Percentiles rank a stretch among this genome's conserved stretches.
Conservation (phyloP, 2,888 invertebrate species). For the Margaritifera margaritifera region DNA sequence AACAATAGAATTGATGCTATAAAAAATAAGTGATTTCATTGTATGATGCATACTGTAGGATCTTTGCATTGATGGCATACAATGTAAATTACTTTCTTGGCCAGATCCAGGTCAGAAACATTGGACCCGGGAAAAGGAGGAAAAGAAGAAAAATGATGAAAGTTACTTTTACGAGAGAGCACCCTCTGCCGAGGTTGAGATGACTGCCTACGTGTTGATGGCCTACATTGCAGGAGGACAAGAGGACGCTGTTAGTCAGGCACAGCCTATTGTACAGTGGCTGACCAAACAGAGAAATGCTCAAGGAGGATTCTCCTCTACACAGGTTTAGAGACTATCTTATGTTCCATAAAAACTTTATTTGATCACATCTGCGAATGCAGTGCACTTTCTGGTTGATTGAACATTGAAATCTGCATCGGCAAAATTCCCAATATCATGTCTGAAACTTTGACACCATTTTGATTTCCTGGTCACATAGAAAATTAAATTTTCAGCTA, state of each 20-base stretch:
- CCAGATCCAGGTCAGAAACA: constrained; percentile 79
- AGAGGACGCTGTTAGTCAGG: constrained; percentile 37
- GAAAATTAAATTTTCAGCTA: too few relatives aligned
- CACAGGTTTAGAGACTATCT: constrained; percentile 57
- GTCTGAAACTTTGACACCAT: too few relatives aligned
- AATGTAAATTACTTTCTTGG: constrained; percentile 3
- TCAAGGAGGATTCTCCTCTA: constrained; percentile 69
- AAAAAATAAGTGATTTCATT: too few relatives aligned
- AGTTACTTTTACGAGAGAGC: constrained; percentile 74
- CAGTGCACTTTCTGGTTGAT: too few relatives aligned
- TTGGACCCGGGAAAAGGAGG: constrained; percentile 81
- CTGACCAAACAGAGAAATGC: constrained; percentile 84
- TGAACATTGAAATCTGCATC: too few relatives aligned
- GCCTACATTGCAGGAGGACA: constrained; percentile 77
- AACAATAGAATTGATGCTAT: too few relatives aligned
- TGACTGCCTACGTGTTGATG: constrained; percentile 90
- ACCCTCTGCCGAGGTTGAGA: constrained; percentile 85
- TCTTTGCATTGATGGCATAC: background rate
- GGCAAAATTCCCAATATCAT: too few relatives aligned
- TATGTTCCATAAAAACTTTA: too few relatives aligned
- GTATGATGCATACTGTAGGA: too few relatives aligned
- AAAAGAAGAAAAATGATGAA: constrained; percentile 23
- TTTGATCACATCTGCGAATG: too few relatives aligned
- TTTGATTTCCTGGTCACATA: too few relatives aligned
- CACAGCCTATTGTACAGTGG: constrained; percentile 81